Evolutionary conservation across 1,140 invertebrate species (phyloP).

Genomic region (Listronotus oregonensis): DNA sequence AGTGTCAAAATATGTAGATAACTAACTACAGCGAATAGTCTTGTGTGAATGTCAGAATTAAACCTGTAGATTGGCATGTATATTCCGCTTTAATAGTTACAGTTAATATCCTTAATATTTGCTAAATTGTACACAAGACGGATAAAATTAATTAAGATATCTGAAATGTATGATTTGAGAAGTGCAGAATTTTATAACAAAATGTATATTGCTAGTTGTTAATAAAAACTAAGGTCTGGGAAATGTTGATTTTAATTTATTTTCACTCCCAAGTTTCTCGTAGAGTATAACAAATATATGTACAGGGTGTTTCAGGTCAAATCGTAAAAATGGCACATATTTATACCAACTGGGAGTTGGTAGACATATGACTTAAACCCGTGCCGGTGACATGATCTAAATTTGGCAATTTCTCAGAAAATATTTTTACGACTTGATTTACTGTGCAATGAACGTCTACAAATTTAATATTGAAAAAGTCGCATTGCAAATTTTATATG

Average conservation of each 20-base stretch:
- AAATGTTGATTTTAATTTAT: conserved; percentile 34
- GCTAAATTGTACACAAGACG: conserved; percentile 31
- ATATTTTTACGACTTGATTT: no score
- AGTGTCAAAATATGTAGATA: conserved; percentile 7
- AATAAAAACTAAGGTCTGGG: conserved; percentile 57
- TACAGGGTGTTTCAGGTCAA: no score
- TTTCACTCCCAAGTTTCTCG: no score
- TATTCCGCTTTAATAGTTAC: conserved; percentile 24
- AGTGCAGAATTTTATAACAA: conserved; percentile 48
- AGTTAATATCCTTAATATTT: conserved; percentile 21
- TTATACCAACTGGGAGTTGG: no score
- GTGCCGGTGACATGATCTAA: no score
- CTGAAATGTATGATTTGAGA: conserved; percentile 16
- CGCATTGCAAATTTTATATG: no score
- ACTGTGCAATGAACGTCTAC: no score
- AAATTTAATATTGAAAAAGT: no score
- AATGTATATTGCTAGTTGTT: conserved; percentile 58
- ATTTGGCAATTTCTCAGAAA: no score
- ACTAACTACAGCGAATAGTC: not conserved
- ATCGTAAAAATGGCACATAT: no score
- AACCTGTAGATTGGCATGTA: conserved; percentile 29
- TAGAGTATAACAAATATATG: no score
- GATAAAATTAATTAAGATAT: conserved; percentile 25
- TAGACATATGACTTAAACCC: no score
- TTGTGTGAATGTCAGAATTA: conserved; percentile 6